phyloP scores from a whole-genome alignment of 2,888 invertebrate species.

The Lissonota sp. region DNA sequence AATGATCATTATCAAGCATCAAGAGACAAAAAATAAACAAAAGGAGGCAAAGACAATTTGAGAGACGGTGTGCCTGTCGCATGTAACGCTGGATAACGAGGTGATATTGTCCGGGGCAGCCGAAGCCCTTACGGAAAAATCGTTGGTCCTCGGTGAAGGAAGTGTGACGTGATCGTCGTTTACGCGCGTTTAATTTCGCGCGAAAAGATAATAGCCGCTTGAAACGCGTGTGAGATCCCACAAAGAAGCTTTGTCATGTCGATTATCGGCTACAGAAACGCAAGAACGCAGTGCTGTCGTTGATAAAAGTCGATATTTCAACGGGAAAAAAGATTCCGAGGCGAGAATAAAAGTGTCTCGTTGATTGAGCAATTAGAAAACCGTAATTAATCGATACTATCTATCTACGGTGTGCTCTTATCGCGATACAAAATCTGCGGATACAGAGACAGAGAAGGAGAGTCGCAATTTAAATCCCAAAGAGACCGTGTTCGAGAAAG shows the following conservation, averaged over 20 bases:
- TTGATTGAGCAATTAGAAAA: no score
- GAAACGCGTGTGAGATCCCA: slow-evolving; percentile 20
- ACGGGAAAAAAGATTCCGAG: no score
- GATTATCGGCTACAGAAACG: slow-evolving; percentile 30
- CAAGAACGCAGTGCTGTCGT: slow-evolving; percentile 44
- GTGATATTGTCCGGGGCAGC: slow-evolving; percentile 39
- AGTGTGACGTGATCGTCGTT: slow-evolving; percentile 44
- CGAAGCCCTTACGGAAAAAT: slow-evolving; percentile 40
- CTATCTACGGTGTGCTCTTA: no score
- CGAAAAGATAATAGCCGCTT: no score
- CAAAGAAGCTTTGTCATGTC: slow-evolving; percentile 42
- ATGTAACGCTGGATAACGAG: slow-evolving; percentile 53
- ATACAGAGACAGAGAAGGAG: background rate
- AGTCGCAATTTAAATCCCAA: background rate
- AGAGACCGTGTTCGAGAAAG: slow-evolving; percentile 13
- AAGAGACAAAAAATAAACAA: background rate
- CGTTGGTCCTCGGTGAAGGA: slow-evolving; percentile 26
- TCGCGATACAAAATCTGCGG: background rate
- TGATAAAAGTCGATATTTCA: no score
- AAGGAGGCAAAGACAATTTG: background rate
- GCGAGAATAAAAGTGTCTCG: no score
- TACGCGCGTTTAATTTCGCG: background rate
- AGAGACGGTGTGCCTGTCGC: slow-evolving; percentile 17
- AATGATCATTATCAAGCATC: background rate
- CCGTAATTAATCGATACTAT: no score